phyloP scores from a whole-genome alignment of 2,113 vertebrate species.

The Puffinus mauretanicus region DNA sequence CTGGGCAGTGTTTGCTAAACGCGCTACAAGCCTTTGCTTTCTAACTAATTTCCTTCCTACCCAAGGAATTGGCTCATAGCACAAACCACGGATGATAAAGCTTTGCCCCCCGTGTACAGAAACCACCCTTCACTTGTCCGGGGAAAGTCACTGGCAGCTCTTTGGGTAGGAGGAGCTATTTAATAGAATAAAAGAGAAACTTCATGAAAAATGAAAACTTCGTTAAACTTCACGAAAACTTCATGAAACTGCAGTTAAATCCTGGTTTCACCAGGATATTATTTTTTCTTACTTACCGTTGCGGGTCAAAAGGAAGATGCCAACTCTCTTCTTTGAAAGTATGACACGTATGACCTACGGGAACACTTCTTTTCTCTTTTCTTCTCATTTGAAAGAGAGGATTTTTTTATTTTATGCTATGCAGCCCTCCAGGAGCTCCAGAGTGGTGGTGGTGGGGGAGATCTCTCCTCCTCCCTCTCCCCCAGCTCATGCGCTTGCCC shows the following conservation, averaged over 20 bases:
- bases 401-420: not conserved
- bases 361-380: not conserved
- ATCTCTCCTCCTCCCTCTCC: not conserved
- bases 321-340: not conserved
- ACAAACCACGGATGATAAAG: not conserved
- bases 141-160: not conserved
- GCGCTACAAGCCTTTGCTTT: not conserved
- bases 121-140: not conserved
- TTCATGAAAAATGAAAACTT: not conserved
- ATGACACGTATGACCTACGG: not conserved
- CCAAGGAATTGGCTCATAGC: not conserved
- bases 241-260: not conserved
- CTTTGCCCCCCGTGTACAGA: not conserved
- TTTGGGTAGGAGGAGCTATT: not conserved
- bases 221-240: not conserved
- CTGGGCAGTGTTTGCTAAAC: not conserved
- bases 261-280: not conserved
- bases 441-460: not conserved
- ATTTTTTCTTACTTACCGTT: not conserved
- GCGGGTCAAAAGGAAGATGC: not conserved
- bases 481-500: not conserved
- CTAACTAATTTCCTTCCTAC: not conserved
- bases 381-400: not conserved
- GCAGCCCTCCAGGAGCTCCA: not conserved
- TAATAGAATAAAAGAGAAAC: not conserved